Evolutionary conservation across 2,797 vertebrate genomes (phyloP), one percentile per base, ranked within the genome.

Genomic region (Scomberomorus guttatus): DNA sequence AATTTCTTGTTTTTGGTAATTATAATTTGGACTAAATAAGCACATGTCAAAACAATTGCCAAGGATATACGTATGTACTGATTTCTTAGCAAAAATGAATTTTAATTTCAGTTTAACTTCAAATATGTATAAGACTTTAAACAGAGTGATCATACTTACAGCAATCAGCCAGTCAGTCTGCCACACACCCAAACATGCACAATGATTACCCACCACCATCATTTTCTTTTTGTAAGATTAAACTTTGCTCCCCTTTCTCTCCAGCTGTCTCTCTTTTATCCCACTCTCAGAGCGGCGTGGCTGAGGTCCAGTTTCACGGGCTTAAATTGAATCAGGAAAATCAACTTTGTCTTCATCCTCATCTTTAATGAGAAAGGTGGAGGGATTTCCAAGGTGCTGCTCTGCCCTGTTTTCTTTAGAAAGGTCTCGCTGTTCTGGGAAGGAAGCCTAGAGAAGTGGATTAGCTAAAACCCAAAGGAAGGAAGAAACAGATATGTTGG

Each of bases 321-420:
- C 79, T 90, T 91, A 94, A 95, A 95, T 95, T 89, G 84, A 95
- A 95, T 95, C 90, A 95, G 79, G 85, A 94, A 93, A 94, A 93
- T 93, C 92, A 94, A 93, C 91, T 91, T 87, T 15, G 78, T 92
- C 87, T 85, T 92, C 84, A 91, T 90, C 91, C 84, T 85, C 82
- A 56, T 88, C 75, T 90, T 92, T 92, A 94, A 93, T 90, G 87
- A 92, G 87, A 85, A 84, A 90, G 87, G 80, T 78, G 87, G 89
- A 83, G 86, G 88, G 93, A 93, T 94, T 94, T 95, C 80, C 65
- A 92, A 90, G 87, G 89, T 93, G 90, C 90, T 90, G 89, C 87
- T 83, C 78, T 64, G 87, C 75, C 72, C 89, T 94, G 93, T 95
- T 95, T 95, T 92, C 91, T 90, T 95, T 93, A 94, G 90, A 94